Percentiles rank a stretch among this genome's conserved stretches.
These are phyloP conservation scores for Budorcas taxicolor DNA, from an alignment of 2,113 vertebrate genomes.

Conservation along the genomic window DNA sequence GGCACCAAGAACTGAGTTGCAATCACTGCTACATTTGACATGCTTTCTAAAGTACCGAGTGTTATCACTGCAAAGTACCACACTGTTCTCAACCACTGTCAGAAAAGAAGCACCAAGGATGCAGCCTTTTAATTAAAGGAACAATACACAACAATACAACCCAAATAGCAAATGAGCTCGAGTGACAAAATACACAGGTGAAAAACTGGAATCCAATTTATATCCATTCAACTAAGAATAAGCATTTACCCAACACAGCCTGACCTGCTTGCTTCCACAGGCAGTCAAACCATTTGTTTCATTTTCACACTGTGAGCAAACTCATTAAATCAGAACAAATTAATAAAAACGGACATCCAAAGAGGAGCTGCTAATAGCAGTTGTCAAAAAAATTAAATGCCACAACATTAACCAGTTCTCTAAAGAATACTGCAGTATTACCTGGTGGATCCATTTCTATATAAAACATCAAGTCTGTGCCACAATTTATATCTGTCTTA, in stretches of 20 bases:
- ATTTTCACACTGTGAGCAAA: conserved; percentile 58
- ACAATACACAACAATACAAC: conserved; percentile 21
- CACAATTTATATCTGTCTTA: conserved; percentile 83
- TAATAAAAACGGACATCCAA: conserved; percentile 62
- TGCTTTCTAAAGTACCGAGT: conserved; percentile 44
- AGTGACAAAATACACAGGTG: conserved; percentile 67
- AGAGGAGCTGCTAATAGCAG: conserved; percentile 52
- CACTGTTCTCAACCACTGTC: conserved; percentile 40
- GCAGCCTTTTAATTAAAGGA: conserved; percentile 16
- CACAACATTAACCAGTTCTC: conserved; percentile 72
- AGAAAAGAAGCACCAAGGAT: conserved; percentile 52
- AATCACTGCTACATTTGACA: conserved; percentile 60
- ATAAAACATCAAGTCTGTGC: conserved; percentile 86
- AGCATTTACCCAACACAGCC: conserved; percentile 64
- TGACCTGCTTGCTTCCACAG: conserved; percentile 53
- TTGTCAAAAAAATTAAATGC: conserved; percentile 62
- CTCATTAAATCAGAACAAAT: conserved; percentile 54
- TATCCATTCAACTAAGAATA: conserved; percentile 61
- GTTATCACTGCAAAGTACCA: conserved; percentile 57
- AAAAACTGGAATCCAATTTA: conserved; percentile 66
- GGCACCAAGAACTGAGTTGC: conserved; percentile 43
- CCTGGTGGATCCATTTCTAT: conserved; percentile 90
- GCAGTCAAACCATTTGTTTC: conserved; percentile 58
- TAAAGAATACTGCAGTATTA: conserved; percentile 79
- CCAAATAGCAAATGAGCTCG: conserved; percentile 40